Conservation (phyloP, 2,888 invertebrate species). For the Lasioglossum morio region DNA sequence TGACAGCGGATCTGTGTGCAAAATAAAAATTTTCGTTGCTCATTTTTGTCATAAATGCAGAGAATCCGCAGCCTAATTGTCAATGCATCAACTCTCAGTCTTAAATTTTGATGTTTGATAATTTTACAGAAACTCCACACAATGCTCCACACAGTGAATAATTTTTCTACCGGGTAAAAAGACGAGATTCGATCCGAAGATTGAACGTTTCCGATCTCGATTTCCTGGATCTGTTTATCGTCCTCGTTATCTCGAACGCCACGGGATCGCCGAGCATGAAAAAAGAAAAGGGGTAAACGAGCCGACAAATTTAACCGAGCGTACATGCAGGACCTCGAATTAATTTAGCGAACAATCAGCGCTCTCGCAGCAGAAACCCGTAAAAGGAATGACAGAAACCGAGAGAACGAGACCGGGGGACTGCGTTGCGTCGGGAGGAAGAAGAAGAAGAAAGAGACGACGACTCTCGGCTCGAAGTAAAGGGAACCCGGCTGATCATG, state of each 20-base stretch:
- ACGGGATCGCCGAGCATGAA: background rate
- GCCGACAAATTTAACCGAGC: conserved; percentile 12
- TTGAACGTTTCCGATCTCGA: background rate
- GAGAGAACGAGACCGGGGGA: conserved; percentile 33
- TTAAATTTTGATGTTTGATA: too few relatives aligned
- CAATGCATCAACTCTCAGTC: too few relatives aligned
- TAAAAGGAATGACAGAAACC: conserved; percentile 52
- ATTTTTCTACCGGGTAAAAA: background rate
- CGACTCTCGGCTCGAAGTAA: conserved; percentile 8
- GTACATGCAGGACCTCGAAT: conserved; percentile 23
- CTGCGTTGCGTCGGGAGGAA: background rate
- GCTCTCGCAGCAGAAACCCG: conserved; percentile 3
- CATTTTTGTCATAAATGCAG: too few relatives aligned
- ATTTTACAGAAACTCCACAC: background rate
- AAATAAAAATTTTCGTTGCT: too few relatives aligned
- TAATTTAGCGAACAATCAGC: conserved; percentile 55
- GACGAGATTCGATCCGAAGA: background rate
- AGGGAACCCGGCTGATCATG: conserved; percentile 65
- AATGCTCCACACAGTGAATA: background rate
- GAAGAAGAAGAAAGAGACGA: background rate
- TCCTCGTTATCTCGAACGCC: background rate
- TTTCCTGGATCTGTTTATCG: background rate
- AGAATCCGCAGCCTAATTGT: too few relatives aligned
- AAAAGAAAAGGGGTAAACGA: background rate
- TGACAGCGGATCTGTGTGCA: too few relatives aligned